Evolutionary conservation across 2,888 invertebrate species (phyloP), one percentile per base, ranked within the genome.

Genomic region (Ochropleura leucogaster): DNA sequence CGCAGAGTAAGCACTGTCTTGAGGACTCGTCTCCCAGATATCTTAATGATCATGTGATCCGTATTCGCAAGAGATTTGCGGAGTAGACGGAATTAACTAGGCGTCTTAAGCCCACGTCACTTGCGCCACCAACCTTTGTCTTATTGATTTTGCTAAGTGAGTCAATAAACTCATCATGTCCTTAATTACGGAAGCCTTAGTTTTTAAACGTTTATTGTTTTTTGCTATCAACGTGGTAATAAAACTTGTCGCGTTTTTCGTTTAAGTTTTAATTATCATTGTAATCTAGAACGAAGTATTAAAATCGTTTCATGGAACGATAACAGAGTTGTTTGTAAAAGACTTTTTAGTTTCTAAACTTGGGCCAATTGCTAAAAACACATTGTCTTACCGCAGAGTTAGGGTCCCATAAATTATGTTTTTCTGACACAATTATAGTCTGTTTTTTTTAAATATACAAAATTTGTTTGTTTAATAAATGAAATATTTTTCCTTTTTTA

Each of bases 31-130:
- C 89, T 85, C 82, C 86, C 78, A 83, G 87, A 90, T 90, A 89
- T 92, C 92, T 91, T 94, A 94, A 94, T 93, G 94, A 94, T 93
- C 90, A 87, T 92, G 89, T 93, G 93, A 94, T 92, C 92, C 89
- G 85, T 89, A 90, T 90, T 92, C 87, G 87, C 88, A 79, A 82
- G 90, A 90, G 91, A 92, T 93, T 92, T 90, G 91, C 87, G 85
- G 83, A 87, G 86, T 89, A 80, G 87, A 84, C 88, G 81, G 85
- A 90, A 90, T 92, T 85, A 79, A 78, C 67, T 74, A 74, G 74
- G 66, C 74, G 77, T 73, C 42, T 80, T 70, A 68, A 75, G n/a
- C 49, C 76, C 62, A 63, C 69, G 63, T 49, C 49, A 59, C 55
- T 71, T 71, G 59, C 64, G 57, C 74, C 66, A 72, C 68, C 62